A percentile compares a stretch with the other conserved stretches of the same genome.
phyloP scores from a whole-genome alignment of 1,140 invertebrate species.

The Temnothorax curvispinosus region DNA sequence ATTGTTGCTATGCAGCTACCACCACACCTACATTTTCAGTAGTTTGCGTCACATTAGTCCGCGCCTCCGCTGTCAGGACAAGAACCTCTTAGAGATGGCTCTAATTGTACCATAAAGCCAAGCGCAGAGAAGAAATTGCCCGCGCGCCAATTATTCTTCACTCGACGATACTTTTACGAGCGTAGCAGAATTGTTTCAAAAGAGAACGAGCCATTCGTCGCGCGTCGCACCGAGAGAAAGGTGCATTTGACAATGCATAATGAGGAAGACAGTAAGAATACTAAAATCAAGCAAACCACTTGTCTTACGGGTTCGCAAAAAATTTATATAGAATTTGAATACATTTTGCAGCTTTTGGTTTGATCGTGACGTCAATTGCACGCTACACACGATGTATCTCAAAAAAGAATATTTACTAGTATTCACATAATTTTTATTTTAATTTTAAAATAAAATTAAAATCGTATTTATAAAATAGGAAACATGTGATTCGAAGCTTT shows the following conservation, averaged over 20 bases:
- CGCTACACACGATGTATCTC: not conserved
- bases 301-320: not conserved
- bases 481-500: not conserved
- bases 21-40: conserved; percentile 41
- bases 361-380: not conserved
- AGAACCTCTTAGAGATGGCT: conserved; percentile 32
- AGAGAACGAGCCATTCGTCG: not conserved
- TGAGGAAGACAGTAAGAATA: conserved; percentile 9
- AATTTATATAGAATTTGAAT: conserved; percentile 7
- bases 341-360: not conserved
- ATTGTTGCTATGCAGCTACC: not conserved
- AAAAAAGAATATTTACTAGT: not conserved
- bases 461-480: not conserved
- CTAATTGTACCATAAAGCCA: conserved; percentile 43
- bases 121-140: conserved; percentile 23
- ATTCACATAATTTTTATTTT: not conserved
- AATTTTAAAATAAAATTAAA: not conserved
- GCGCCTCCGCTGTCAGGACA: conserved; percentile 8
- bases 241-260: conserved; percentile 24
- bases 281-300: not conserved
- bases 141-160: conserved; percentile 36
- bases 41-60: conserved; percentile 39
- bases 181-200: conserved; percentile 23
- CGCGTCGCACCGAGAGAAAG: conserved; percentile 18
- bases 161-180: conserved; percentile 41